A percentile compares a stretch with the other conserved stretches of the same genome.
These are phyloP conservation scores for Phyllotis vaccarum DNA, from an alignment of 2,797 vertebrate genomes.

Conservation along the genomic window DNA sequence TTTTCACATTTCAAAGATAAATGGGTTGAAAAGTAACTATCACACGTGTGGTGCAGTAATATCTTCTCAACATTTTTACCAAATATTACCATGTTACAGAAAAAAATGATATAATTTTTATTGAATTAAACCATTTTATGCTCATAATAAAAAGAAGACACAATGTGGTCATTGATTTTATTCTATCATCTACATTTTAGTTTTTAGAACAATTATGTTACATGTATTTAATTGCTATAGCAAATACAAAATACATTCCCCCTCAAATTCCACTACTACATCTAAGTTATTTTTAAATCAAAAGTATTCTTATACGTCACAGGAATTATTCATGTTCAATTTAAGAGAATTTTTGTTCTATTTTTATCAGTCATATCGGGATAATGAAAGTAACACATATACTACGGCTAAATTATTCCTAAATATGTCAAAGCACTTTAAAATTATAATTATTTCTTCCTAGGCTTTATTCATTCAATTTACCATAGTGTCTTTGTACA, in stretches of 20 bases:
- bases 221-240: constrained; percentile 55
- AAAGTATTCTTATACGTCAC: constrained; percentile 55
- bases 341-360: constrained; percentile 68
- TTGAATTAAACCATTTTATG: background rate
- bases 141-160: background rate
- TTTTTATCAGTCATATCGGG: constrained; percentile 66
- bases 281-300: constrained; percentile 69
- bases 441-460: constrained; percentile 31
- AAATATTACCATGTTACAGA: background rate
- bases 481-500: background rate
- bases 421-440: constrained; percentile 24
- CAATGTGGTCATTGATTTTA: background rate
- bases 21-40: background rate
- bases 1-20: background rate
- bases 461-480: background rate
- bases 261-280: constrained; percentile 68
- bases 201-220: constrained; percentile 12
- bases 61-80: background rate
- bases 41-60: background rate
- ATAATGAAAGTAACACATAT: constrained; percentile 34
- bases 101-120: background rate
- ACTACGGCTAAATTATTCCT: constrained; percentile 13
- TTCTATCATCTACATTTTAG: constrained; percentile 11
- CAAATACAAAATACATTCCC: constrained; percentile 53
- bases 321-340: constrained; percentile 68